These are phyloP conservation scores for Plectus sambesii DNA, from an alignment of 1,140 invertebrate species.

Conservation along the genomic window DNA sequence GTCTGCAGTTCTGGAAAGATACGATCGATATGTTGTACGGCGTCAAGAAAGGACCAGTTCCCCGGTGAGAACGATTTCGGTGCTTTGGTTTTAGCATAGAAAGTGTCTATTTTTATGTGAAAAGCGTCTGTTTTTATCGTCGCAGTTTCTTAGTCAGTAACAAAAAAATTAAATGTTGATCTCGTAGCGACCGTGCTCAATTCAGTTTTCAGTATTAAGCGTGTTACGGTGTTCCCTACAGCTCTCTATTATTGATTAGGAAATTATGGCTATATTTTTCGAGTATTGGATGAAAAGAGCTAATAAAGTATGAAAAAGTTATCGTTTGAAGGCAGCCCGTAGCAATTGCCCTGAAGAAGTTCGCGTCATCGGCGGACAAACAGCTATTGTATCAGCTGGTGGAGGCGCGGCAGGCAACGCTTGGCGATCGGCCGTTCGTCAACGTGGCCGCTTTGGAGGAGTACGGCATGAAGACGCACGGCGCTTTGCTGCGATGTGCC, in stretches of 20 bases:
- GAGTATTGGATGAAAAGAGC: no score
- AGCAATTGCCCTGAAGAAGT: conserved; percentile 23
- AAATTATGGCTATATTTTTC: no score
- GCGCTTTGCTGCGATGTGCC: conserved; percentile 21
- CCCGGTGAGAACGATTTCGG: conserved; percentile 16
- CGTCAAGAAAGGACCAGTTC: conserved; percentile 17
- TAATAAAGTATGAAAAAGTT: no score
- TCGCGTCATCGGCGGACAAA: conserved; percentile 2
- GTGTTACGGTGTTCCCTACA: no score
- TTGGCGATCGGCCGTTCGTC: conserved; percentile 32
- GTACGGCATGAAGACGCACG: conserved; percentile 18
- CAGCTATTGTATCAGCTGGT: conserved; percentile 25
- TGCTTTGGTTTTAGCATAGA: conserved; percentile 6
- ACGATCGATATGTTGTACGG: conserved; percentile 21
- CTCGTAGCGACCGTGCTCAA: no score
- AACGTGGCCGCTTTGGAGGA: conserved; percentile 17
- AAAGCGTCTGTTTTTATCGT: background rate
- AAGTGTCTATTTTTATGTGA: conserved; percentile 2
- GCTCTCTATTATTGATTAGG: no score
- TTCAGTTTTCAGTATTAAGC: no score
- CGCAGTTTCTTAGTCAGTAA: no score
- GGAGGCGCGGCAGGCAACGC: conserved; percentile 27
- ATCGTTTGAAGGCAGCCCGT: conserved; percentile 30
- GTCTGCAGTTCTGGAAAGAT: conserved; percentile 34
- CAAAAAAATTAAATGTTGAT: no score